Percentiles rank a stretch among this genome's conserved stretches.
phyloP scores from a whole-genome alignment of 2,797 vertebrate species.

The Prunella strophiata region DNA sequence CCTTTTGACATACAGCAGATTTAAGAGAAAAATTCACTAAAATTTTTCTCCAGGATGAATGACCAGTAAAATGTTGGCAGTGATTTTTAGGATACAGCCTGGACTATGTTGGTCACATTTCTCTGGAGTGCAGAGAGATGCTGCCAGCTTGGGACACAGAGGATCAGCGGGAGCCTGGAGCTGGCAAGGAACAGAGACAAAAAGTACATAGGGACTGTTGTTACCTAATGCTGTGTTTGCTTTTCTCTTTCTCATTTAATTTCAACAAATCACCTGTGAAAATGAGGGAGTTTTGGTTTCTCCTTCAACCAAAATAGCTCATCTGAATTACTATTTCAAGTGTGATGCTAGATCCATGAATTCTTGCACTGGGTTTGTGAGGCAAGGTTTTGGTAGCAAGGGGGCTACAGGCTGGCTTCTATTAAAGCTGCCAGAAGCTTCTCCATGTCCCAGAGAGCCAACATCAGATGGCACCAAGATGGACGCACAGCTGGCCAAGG shows the following conservation, averaged over 20 bases:
- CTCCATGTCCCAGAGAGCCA: background rate
- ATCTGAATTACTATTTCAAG: background rate
- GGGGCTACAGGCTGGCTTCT: background rate
- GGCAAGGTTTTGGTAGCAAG: background rate
- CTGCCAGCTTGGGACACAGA: slow-evolving; percentile 29
- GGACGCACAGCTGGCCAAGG: background rate
- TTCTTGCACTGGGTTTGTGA: background rate
- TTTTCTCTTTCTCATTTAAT: background rate
- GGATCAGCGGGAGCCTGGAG: background rate
- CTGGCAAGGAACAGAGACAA: background rate
- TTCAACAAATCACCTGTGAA: background rate
- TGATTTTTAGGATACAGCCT: background rate
- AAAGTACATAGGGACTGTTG: too few species aligned
- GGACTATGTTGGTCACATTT: background rate
- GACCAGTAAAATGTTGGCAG: background rate
- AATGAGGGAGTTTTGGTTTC: background rate
- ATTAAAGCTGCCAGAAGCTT: background rate
- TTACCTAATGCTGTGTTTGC: too few species aligned
- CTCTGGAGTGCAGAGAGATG: background rate
- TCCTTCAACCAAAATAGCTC: background rate
- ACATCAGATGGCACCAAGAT: background rate
- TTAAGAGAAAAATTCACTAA: background rate
- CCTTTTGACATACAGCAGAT: background rate
- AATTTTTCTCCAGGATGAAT: background rate
- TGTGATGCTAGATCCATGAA: background rate